Base-by-base conservation (phyloP, 2,797 vertebrate species). In the Xenentodon cancila region DNA sequence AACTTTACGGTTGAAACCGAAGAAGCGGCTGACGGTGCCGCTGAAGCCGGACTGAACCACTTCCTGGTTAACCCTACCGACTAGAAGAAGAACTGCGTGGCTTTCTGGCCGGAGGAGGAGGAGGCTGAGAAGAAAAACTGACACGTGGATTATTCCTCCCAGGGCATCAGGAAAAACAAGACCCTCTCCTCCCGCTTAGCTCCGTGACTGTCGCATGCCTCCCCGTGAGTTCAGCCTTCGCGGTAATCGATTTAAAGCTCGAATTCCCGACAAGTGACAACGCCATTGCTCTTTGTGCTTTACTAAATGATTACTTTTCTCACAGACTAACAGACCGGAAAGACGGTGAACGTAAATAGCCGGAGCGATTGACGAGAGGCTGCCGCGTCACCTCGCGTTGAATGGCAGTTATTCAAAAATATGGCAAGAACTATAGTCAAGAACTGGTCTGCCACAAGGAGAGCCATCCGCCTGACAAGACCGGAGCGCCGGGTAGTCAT, bases 321-420 rank as follows among this genome's bases (percentile, higher is more conserved):
- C 56, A 32, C 48, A 56, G 42, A 72, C 64, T 62, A 66, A 68
- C 62, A 60, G 64, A 68, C 68, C 67, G 54, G 47, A 37, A 53
- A 51, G 3, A 79, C 32, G 37, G 17, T 1, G 42, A 45, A 61
- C 73, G 68, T 52, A 53, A 64, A 59, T 4, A 68, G 53, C 64
- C 58, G 64, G 61, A 25, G 70, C 58, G 73, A 50, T 50, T 64
- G 47, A 73, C 37, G 58, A 53, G 68, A 53, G 54, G 64, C 69
- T 69, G 77, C 74, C 16, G 62, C 68, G 22, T 52, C 73, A 68
- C 76, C 69, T 84, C 73, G 68, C 91, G 82, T 93, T 95, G 94
- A 94, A 95, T 95, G 94, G 94, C 94, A 92, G 86, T 94, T 81
- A 86, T 94, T 92, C 93, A 94, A 94, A 95, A 95, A 92, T 84